phyloP scores from a whole-genome alignment of 2,797 vertebrate genomes.

The Menidia menidia region DNA sequence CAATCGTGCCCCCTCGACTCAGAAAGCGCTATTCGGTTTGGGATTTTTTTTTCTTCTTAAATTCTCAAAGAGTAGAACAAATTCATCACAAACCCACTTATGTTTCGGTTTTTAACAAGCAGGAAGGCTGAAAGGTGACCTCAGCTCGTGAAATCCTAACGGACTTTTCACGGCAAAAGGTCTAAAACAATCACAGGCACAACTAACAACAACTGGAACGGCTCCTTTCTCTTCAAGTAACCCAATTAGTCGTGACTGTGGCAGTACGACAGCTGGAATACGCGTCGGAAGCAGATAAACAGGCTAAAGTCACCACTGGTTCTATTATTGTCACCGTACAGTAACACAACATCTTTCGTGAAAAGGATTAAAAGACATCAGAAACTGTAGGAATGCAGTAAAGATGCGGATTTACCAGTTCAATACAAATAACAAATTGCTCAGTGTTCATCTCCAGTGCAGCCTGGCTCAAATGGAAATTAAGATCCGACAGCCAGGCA shows the following conservation, averaged over 20 bases:
- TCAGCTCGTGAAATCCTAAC: background rate
- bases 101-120: conserved; percentile 2
- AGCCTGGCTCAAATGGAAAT: background rate
- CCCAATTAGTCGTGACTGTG: conserved; percentile 1
- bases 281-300: conserved; percentile 11
- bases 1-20: conserved; percentile 3
- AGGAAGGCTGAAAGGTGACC: conserved; percentile 2
- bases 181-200: conserved; percentile 1
- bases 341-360: conserved; percentile 7
- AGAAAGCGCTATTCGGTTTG: background rate
- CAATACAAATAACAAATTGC: background rate
- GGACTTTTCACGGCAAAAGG: conserved; percentile 24
- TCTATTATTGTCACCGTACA: background rate
- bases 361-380: background rate
- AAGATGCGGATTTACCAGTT: background rate
- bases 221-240: conserved; percentile 5
- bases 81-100: conserved; percentile 13
- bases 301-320: background rate
- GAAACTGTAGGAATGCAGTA: background rate
- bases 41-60: conserved; percentile 3
- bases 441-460: too few species aligned
- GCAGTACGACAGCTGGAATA: background rate
- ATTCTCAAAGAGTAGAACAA: conserved; percentile 13
- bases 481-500: background rate
- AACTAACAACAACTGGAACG: conserved; percentile 4